These are phyloP conservation scores for Diuraphis noxia DNA, from an alignment of 1,140 invertebrate species.

Conservation along the genomic window DNA sequence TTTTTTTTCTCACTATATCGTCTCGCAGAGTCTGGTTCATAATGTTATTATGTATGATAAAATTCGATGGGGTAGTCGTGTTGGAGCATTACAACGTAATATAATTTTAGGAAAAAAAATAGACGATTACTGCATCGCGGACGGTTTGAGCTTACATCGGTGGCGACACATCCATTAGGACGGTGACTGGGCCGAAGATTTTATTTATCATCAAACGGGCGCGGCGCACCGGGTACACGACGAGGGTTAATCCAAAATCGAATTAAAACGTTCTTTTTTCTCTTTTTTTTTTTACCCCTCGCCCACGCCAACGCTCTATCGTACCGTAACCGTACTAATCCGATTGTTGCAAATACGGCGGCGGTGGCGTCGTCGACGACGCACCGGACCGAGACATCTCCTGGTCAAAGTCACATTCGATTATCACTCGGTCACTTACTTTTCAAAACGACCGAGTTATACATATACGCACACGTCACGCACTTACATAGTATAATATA, in stretches of 20 bases:
- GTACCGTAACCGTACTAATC: slow-evolving; percentile 14
- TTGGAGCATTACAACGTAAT: background rate
- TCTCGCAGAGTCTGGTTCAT: background rate
- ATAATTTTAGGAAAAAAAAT: slow-evolving; percentile 8
- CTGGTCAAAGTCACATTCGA: slow-evolving; percentile 29
- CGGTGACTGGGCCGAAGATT: slow-evolving; percentile 38
- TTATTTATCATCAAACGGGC: slow-evolving; percentile 40
- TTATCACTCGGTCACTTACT: slow-evolving; percentile 28
- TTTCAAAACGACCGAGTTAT: background rate
- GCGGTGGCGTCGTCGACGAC: background rate
- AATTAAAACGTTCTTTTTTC: slow-evolving; percentile 18
- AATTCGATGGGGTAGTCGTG: background rate
- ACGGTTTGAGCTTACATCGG: slow-evolving; percentile 12
- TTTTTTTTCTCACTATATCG: background rate
- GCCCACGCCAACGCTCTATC: background rate
- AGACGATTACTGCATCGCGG: background rate
- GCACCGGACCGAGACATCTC: slow-evolving; percentile 10
- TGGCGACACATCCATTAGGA: slow-evolving; percentile 36
- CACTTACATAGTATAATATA: background rate
- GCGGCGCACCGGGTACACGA: background rate
- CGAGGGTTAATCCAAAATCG: slow-evolving; percentile 39
- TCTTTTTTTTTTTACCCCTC: background rate
- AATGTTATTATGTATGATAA: background rate
- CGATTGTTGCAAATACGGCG: slow-evolving; percentile 22
- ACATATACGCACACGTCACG: background rate